Evolutionary conservation across 2,888 invertebrate species (phyloP).

Genomic region (Lasiommata megera): DNA sequence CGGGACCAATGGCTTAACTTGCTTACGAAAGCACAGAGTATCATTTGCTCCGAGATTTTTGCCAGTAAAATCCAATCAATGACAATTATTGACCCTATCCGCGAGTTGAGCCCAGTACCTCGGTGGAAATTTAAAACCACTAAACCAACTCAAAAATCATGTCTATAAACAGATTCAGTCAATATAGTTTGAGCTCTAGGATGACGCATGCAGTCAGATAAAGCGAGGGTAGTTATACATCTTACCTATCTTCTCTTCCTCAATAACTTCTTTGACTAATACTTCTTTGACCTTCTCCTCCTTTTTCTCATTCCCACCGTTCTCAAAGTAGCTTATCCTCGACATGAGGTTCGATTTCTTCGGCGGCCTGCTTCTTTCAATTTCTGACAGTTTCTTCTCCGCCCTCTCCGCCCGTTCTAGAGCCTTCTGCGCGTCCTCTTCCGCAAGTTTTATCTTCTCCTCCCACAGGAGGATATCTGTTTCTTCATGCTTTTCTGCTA

Average conservation of each 20-base stretch:
- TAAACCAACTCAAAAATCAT: too few species aligned
- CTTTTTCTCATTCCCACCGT: constrained; percentile 47
- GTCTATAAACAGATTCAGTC: too few species aligned
- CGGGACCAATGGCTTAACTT: too few species aligned
- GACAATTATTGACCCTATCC: too few species aligned
- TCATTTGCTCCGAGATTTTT: too few species aligned
- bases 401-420: constrained; percentile 81
- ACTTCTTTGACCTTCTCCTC: constrained; percentile 32
- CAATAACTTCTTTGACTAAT: constrained; percentile 27
- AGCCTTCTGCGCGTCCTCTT: constrained; percentile 84
- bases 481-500: constrained; percentile 85
- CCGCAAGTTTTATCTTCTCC: constrained; percentile 85
- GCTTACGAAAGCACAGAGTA: too few species aligned
- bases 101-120: too few species aligned
- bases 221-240: constrained; percentile 27
- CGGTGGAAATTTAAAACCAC: too few species aligned
- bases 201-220: too few species aligned
- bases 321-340: constrained; percentile 68
- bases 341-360: constrained; percentile 58
- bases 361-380: constrained; percentile 36
- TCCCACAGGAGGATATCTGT: constrained; percentile 85
- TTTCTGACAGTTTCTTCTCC: constrained; percentile 47
- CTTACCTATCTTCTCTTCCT: constrained; percentile 33
- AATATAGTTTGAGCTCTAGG: too few species aligned
- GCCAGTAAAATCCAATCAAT: too few species aligned